phyloP scores from a whole-genome alignment of 1,140 invertebrate species.

The Oreohelix idahoensis region DNA sequence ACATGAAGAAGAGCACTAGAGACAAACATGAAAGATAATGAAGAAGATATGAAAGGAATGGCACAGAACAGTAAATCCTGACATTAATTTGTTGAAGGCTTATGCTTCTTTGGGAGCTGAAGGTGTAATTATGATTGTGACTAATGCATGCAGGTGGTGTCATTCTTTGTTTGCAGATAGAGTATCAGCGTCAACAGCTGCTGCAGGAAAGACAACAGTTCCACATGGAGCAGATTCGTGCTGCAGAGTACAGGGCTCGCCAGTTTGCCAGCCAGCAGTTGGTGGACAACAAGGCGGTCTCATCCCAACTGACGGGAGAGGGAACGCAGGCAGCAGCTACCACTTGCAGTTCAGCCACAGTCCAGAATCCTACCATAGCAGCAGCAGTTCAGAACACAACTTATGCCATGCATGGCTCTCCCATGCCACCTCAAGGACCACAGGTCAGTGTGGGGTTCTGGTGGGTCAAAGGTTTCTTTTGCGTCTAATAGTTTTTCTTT shows the following conservation, averaged over 20 bases:
- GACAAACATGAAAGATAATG: no score
- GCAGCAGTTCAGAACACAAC: conserved; percentile 49
- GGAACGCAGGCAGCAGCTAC: background rate
- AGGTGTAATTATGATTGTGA: no score
- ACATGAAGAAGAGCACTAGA: no score
- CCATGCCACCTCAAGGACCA: conserved; percentile 66
- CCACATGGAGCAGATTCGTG: conserved; percentile 96
- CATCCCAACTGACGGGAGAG: background rate
- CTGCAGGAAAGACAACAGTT: conserved; percentile 99
- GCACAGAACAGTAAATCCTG: no score
- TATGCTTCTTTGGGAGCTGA: no score
- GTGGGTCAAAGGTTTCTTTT: no score
- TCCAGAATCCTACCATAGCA: conserved; percentile 54
- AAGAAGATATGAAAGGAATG: no score
- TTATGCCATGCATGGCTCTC: conserved; percentile 65
- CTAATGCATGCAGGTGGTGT: no score
- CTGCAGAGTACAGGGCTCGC: conserved; percentile 94
- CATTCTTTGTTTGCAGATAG: conserved; percentile 76
- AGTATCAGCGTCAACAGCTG: conserved; percentile 97
- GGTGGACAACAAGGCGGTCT: conserved; percentile 27
- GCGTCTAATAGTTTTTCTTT: no score
- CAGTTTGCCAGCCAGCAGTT: conserved; percentile 87
- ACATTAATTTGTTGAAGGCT: no score
- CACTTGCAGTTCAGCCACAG: background rate
- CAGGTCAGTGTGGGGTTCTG: conserved; percentile 56